phyloP scores from a whole-genome alignment of 2,113 vertebrate species.

The Numida meleagris region DNA sequence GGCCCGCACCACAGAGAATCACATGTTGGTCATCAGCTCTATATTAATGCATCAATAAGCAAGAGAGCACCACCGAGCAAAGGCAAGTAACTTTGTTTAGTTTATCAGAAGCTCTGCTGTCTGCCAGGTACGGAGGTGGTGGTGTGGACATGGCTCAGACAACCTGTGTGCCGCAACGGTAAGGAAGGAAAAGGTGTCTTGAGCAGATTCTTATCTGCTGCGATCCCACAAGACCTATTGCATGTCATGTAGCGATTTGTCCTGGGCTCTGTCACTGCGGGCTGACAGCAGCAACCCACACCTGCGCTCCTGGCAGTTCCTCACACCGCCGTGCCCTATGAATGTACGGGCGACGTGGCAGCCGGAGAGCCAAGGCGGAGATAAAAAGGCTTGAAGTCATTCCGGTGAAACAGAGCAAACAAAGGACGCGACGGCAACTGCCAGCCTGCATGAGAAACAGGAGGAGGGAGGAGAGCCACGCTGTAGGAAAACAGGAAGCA shows the following conservation, averaged over 20 bases:
- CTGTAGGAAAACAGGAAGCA: conserved; percentile 35
- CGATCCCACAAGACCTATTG: not conserved
- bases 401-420: conserved; percentile 37
- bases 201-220: not conserved
- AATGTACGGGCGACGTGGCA: not conserved
- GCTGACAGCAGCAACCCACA: not conserved
- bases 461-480: not conserved
- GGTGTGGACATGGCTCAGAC: not conserved
- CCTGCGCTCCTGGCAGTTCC: not conserved
- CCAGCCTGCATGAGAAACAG: not conserved
- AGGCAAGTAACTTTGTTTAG: not conserved
- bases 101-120: not conserved
- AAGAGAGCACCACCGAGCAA: not conserved
- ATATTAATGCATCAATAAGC: not conserved
- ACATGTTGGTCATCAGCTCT: not conserved
- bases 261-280: not conserved
- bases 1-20: not conserved
- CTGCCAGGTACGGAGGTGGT: not conserved
- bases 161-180: not conserved
- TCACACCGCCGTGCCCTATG: not conserved
- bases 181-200: not conserved
- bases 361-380: accelerated
- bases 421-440: not conserved
- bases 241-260: accelerated
- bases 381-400: not conserved